Base-by-base conservation (phyloP, 1,140 invertebrate species). In the Linepithema humile region DNA sequence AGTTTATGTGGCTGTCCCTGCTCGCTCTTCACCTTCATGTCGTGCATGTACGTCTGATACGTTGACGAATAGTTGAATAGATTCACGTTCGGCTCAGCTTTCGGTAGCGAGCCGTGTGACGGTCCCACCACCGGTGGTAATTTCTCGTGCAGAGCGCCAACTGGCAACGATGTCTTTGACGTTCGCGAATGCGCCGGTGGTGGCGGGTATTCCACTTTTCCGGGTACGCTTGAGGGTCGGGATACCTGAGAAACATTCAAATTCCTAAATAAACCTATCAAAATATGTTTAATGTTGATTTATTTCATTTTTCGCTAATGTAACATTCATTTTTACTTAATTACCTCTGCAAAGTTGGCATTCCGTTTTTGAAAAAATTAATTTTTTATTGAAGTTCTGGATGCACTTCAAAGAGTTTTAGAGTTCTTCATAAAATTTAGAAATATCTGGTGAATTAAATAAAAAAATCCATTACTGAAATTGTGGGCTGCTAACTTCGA, bases 21-120 rank as follows among this genome's bases (percentile, higher is more conserved):
- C 17, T 95, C 94, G 72, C 83, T 91, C 84, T 94, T 95, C 17
- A 92, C 90, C 83, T 95, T 95, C n/a, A 94, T 93, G 55, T 95
- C 95, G 86, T 95, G 94, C 43, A 94, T 55, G n/a, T 93, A 93
- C 48, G 94, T 94, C 85, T 96, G 96, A 89, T 96, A 97, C 15
- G 95, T 95, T 73, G 96, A 95, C 35, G 64, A 55, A 4, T 80
- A 97, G 35, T 95, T 95, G 91, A 97, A 97, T 60, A 97, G 92
- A 83, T 95, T 96, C 86, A 97, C 96, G 91, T 96, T 97, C 4
- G 97, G 96, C 91, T 98, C 97, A 29, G 95, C 96, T 93, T 97
- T 96, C 45, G 96, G 96, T 35, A 96, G 92, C n/a, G 95, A 92
- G 69, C 95, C 93, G 92, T 96, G 96, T 20, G 91, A 85, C 15